A percentile compares a stretch with the other conserved stretches of the same genome.
These are phyloP conservation scores for Brachionus plicatilis DNA, from an alignment of 1,140 invertebrate species.

Conservation along the genomic window DNA sequence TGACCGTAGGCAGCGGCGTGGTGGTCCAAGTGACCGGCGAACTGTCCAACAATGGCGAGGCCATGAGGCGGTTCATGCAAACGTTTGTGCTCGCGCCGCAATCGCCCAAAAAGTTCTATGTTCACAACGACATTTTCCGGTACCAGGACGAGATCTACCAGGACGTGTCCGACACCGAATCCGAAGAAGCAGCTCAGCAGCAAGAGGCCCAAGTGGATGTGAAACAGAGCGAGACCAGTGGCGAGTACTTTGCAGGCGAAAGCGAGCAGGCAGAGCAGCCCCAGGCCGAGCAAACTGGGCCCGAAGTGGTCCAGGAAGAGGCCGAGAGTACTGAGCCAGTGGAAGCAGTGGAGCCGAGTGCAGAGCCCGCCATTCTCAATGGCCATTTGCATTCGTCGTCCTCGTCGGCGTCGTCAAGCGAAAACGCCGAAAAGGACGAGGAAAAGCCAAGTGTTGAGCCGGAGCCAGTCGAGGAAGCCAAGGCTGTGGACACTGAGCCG, in stretches of 20 bases:
- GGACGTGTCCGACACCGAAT: slow-evolving; percentile 54
- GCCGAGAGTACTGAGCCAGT: background rate
- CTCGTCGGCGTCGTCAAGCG: background rate
- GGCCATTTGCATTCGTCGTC: slow-evolving; percentile 1
- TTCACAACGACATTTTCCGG: slow-evolving; percentile 95
- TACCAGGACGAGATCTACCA: slow-evolving; percentile 81
- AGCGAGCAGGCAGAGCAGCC: background rate
- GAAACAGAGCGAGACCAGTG: background rate
- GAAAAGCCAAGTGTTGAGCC: background rate
- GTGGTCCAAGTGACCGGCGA: slow-evolving; percentile 88
- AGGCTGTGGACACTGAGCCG: background rate
- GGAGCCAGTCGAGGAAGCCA: background rate
- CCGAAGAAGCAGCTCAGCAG: background rate
- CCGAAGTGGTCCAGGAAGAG: background rate
- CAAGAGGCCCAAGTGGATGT: background rate
- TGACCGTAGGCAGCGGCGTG: slow-evolving; percentile 84
- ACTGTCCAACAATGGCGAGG: slow-evolving; percentile 86
- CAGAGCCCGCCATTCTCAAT: background rate
- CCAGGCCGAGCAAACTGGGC: background rate
- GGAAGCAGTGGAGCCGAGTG: background rate
- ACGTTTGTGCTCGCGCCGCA: slow-evolving; percentile 91
- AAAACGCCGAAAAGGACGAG: background rate
- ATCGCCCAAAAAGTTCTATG: slow-evolving; percentile 91
- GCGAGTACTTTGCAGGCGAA: background rate
- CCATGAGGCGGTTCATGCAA: slow-evolving; percentile 92